These are phyloP conservation scores for Nymphalis c-album DNA, from an alignment of 2,888 invertebrate species.

Conservation along the genomic window DNA sequence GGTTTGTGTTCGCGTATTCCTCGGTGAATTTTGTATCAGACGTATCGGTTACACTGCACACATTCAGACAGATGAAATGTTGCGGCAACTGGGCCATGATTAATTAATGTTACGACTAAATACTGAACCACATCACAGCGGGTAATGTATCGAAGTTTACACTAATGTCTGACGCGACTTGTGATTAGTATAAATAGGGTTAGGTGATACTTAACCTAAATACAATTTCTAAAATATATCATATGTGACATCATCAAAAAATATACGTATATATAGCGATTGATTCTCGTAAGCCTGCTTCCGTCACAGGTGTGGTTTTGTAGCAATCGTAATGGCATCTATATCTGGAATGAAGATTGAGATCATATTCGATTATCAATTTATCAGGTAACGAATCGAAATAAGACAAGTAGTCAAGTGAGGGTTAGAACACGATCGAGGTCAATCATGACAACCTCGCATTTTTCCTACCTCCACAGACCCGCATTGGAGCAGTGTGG, in stretches of 20 bases:
- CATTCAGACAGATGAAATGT: slow-evolving; percentile 27
- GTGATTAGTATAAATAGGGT: slow-evolving; percentile 13
- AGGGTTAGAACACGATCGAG: too few species aligned
- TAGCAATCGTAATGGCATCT: too few species aligned
- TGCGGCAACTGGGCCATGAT: slow-evolving; percentile 20
- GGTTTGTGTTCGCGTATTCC: neutral
- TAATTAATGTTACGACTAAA: slow-evolving; percentile 31
- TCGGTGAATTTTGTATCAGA: slow-evolving; percentile 1
- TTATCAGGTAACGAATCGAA: too few species aligned
- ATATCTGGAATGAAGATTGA: too few species aligned
- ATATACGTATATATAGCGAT: too few species aligned
- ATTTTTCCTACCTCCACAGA: neutral
- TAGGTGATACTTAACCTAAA: neutral
- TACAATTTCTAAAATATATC: too few species aligned
- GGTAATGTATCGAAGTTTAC: slow-evolving; percentile 20
- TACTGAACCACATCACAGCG: slow-evolving; percentile 17
- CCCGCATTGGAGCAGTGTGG: too few species aligned
- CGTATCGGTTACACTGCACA: slow-evolving; percentile 5
- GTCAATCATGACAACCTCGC: slow-evolving; percentile 1
- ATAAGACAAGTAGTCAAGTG: too few species aligned
- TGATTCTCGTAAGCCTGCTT: too few species aligned
- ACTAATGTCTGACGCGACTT: neutral
- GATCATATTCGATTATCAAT: too few species aligned
- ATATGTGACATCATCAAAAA: too few species aligned
- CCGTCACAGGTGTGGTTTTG: too few species aligned